These are phyloP conservation scores for Puffinus mauretanicus DNA, from an alignment of 2,113 vertebrate species.

Conservation along the genomic window DNA sequence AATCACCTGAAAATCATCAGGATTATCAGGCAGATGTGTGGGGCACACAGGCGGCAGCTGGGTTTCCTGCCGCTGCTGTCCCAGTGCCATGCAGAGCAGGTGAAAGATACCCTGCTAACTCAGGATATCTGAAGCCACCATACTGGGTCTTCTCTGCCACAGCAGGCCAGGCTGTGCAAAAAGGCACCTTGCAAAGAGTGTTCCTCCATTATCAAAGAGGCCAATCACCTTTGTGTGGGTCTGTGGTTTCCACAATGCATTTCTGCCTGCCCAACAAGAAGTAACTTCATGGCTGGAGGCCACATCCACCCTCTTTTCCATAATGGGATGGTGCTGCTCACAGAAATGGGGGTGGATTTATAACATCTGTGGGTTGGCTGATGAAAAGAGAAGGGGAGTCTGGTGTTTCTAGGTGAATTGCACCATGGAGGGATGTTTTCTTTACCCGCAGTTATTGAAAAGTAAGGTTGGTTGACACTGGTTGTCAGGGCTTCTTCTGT, in stretches of 20 bases:
- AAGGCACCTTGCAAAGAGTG: neutral
- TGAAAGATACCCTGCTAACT: neutral
- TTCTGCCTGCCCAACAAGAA: neutral
- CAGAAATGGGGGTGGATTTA: neutral
- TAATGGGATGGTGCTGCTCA: neutral
- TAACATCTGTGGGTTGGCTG: neutral
- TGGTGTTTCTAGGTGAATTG: neutral
- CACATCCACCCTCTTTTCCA: neutral
- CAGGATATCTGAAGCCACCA: neutral
- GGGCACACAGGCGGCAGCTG: neutral
- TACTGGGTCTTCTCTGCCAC: neutral
- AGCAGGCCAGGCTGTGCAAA: neutral
- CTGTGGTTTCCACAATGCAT: neutral
- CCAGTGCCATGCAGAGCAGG: fast-evolving
- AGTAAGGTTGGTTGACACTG: neutral
- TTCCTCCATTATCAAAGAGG: neutral
- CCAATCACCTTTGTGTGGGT: neutral
- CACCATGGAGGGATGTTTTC: neutral
- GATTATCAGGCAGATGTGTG: neutral
- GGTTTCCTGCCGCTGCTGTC: neutral
- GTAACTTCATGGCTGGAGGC: neutral
- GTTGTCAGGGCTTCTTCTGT: neutral
- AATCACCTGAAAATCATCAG: neutral
- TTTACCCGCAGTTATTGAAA: neutral
- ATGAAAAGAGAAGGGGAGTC: neutral